Evolutionary conservation across 2,888 invertebrate genomes (phyloP).

Genomic region (Tipula vernalis): DNA sequence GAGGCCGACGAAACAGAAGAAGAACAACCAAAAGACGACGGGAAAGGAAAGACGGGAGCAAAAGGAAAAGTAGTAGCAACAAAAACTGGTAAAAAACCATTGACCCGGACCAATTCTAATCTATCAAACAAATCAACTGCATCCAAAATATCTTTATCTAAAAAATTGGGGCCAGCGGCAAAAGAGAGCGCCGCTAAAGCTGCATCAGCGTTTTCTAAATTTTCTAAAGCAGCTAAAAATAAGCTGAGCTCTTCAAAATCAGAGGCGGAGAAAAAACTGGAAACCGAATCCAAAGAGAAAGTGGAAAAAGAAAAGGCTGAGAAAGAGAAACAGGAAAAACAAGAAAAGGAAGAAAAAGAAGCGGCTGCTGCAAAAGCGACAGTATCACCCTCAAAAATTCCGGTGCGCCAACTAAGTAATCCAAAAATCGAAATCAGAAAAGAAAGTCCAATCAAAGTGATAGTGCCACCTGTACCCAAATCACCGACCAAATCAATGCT

Average conservation of each 20-base stretch:
- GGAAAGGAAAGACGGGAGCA: not conserved
- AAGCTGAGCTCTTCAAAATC: not conserved
- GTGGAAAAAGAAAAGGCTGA: not conserved
- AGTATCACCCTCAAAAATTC: conserved; percentile 30
- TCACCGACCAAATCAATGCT: not conserved
- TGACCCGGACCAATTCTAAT: not conserved
- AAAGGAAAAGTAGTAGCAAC: not conserved
- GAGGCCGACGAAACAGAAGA: conserved; percentile 18
- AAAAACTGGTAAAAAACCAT: not conserved
- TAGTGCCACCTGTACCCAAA: not conserved
- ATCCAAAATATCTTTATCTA: not conserved
- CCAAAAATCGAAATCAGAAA: not conserved
- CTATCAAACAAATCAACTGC: not conserved
- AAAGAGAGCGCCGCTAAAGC: not conserved
- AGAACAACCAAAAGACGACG: not conserved
- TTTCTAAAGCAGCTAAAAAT: not conserved
- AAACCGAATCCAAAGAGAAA: not conserved
- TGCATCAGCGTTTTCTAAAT: not conserved
- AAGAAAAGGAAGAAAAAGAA: not conserved
- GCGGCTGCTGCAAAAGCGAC: not conserved
- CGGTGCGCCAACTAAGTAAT: conserved; percentile 20
- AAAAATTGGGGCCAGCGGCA: not conserved
- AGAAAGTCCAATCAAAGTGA: not conserved
- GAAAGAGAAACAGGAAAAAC: not conserved
- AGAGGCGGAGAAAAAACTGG: not conserved